Conservation (phyloP, 2,797 vertebrate genomes). For the Rhinella marina region DNA sequence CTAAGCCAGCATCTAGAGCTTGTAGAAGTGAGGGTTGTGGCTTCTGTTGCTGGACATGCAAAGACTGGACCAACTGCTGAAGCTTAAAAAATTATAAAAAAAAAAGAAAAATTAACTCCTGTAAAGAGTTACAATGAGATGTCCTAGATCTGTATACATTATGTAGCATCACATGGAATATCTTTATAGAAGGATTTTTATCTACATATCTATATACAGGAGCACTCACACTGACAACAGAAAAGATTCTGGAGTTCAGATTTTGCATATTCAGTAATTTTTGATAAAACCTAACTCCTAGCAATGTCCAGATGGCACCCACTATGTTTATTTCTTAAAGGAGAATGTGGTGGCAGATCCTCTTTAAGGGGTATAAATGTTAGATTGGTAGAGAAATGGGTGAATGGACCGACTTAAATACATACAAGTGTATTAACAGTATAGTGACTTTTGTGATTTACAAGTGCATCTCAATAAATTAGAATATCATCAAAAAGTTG, state of each 20-base stretch:
- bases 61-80: slow-evolving; percentile 95
- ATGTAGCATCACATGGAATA: no score
- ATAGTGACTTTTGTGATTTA: background rate
- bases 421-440: no score
- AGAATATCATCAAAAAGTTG: no score
- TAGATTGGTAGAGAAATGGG: no score
- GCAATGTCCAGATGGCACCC: no score
- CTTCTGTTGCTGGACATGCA: slow-evolving; percentile 98
- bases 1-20: slow-evolving; percentile 94
- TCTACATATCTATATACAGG: no score
- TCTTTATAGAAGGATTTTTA: no score
- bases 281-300: no score
- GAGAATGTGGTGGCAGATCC: background rate
- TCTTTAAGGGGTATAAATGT: no score
- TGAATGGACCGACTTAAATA: no score
- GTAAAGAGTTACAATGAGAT: background rate
- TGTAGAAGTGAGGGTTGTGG: slow-evolving; percentile 96
- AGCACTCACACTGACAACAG: background rate
- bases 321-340: background rate
- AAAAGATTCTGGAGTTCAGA: background rate
- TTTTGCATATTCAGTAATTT: no score
- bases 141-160: background rate
- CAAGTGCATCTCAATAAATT: no score
- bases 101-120: background rate
- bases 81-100: slow-evolving; percentile 75